Conservation (phyloP, 2,888 invertebrate species). For the Trilocha varians region DNA sequence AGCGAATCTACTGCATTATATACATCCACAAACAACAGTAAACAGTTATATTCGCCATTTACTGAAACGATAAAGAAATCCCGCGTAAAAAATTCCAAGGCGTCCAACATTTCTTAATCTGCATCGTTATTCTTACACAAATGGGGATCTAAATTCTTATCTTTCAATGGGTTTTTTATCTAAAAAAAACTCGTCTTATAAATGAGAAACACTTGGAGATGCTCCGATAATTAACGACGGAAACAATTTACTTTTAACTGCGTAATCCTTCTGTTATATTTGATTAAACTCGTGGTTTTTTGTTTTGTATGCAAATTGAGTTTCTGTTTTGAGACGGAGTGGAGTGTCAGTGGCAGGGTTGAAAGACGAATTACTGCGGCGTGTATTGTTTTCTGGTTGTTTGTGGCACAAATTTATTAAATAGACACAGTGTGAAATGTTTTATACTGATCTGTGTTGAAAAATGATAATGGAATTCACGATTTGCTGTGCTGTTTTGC, state of each 20-base stretch:
- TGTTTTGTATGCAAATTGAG: neutral
- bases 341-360: neutral
- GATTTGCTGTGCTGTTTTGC: no score
- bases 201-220: conserved; percentile 37
- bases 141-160: neutral
- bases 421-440: neutral
- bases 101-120: neutral
- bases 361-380: neutral
- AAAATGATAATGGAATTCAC: no score
- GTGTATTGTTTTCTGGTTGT: neutral
- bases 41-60: no score
- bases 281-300: neutral
- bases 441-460: no score
- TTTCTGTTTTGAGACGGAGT: neutral
- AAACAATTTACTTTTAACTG: neutral
- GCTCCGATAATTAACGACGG: neutral
- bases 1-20: no score
- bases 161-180: conserved; percentile 23
- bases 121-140: neutral
- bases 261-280: no score
- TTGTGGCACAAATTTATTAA: neutral
- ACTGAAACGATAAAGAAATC: no score
- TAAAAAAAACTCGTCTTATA: conserved; percentile 26
- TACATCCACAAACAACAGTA: no score
- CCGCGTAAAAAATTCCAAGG: no score